A percentile compares a stretch with the other conserved stretches of the same genome.
Evolutionary conservation across 2,797 vertebrate species (phyloP).

Genomic region (Hyperoplus immaculatus): DNA sequence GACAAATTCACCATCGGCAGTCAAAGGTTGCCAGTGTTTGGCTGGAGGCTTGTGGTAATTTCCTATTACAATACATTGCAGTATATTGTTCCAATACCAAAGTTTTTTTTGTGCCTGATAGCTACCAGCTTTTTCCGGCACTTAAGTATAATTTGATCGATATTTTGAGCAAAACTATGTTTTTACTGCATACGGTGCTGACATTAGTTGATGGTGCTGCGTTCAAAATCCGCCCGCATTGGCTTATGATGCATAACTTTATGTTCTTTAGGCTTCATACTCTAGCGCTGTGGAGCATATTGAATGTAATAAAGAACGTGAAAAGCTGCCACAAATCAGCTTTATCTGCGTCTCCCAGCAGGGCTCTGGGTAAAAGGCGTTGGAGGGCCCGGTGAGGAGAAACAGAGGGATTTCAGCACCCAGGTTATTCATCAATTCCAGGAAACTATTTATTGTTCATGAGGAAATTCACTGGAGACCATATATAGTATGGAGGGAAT

Average conservation of each 20-base stretch:
- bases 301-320: conserved; percentile 58
- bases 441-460: conserved; percentile 68
- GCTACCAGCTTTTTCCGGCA: conserved; percentile 30
- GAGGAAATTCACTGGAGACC: conserved; percentile 59
- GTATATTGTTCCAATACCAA: conserved; percentile 40
- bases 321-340: conserved; percentile 64
- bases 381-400: conserved; percentile 44
- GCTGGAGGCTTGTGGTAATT: conserved; percentile 53
- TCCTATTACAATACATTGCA: conserved; percentile 40
- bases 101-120: conserved; percentile 19
- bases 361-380: conserved; percentile 36
- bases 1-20: conserved; percentile 37
- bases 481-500: conserved; percentile 41
- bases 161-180: conserved; percentile 32
- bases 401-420: conserved; percentile 50
- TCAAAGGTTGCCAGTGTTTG: conserved; percentile 55
- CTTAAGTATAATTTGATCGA: conserved; percentile 47
- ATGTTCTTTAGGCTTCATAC: conserved; percentile 44
- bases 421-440: conserved; percentile 70
- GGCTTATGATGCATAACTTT: conserved; percentile 49
- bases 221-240: conserved; percentile 36
- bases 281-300: conserved; percentile 37
- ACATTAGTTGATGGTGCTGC: conserved; percentile 32
- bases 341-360: conserved; percentile 65
- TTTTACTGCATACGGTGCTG: conserved; percentile 24